These are phyloP conservation scores for Triplophysa tibetana DNA, from an alignment of 2,113 vertebrate species.

Conservation along the genomic window DNA sequence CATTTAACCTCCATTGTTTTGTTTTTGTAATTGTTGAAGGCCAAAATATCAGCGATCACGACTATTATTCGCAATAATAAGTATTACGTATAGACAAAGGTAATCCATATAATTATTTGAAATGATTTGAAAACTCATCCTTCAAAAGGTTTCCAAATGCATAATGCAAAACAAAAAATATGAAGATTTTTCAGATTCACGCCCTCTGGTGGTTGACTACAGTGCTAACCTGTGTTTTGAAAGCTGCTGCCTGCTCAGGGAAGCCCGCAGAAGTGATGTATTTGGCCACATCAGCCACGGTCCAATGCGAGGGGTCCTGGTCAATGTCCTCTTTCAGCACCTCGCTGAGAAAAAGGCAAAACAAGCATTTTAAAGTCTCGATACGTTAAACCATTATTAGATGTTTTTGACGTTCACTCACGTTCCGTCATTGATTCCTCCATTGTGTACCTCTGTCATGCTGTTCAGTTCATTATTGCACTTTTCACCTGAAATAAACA, in stretches of 20 bases:
- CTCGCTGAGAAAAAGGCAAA: constrained; percentile 57
- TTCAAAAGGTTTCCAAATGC: no score
- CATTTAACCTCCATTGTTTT: no score
- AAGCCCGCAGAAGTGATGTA: constrained; percentile 88
- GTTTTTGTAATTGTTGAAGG: no score
- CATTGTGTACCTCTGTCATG: constrained; percentile 62
- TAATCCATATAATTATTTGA: no score
- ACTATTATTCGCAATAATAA: no score
- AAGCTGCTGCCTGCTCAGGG: constrained; percentile 85
- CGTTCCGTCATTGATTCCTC: constrained; percentile 62
- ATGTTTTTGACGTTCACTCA: constrained; percentile 58
- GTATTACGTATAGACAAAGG: no score
- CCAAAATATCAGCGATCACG: no score
- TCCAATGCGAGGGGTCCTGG: constrained; percentile 84
- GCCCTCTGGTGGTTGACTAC: background rate
- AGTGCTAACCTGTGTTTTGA: constrained; percentile 79
- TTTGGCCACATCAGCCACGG: constrained; percentile 83
- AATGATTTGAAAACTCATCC: no score
- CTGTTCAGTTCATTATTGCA: constrained; percentile 59
- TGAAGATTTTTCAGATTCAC: background rate
- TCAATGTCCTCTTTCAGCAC: constrained; percentile 77
- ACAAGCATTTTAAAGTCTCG: background rate
- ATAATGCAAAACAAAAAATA: no score
- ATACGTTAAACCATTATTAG: background rate
- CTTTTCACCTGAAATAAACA: constrained; percentile 58